A percentile compares a stretch with the other conserved stretches of the same genome.
Conservation (phyloP, 35 echinoderm and acorn worm genomes). For the Acanthaster planci region DNA sequence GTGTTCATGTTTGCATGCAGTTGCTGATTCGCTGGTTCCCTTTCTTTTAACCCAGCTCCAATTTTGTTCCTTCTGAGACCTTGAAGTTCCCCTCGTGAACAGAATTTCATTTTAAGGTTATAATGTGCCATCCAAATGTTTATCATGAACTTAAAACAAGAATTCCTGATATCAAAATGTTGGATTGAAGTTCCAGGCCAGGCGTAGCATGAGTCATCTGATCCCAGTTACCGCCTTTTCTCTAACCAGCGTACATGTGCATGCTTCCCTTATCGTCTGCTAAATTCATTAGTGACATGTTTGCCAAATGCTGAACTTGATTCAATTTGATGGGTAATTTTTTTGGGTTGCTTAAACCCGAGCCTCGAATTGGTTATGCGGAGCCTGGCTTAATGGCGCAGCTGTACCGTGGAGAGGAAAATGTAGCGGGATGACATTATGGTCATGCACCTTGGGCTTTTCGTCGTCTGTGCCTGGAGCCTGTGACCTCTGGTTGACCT, state of each 20-base stretch:
- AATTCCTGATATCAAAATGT: too few relatives aligned
- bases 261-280: background rate
- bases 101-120: too few relatives aligned
- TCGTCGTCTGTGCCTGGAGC: slow-evolving; percentile 3
- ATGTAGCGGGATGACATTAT: background rate
- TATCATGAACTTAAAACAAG: too few relatives aligned
- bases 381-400: background rate
- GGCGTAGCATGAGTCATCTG: too few relatives aligned
- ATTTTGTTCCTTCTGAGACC: too few relatives aligned
- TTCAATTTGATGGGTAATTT: slow-evolving; percentile 4
- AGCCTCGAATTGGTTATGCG: background rate
- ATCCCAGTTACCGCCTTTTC: background rate
- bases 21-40: too few relatives aligned
- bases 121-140: too few relatives aligned
- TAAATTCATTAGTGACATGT: slow-evolving; percentile 12
- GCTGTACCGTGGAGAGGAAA: background rate
- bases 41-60: too few relatives aligned
- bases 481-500: slow-evolving; percentile 7
- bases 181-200: too few relatives aligned
- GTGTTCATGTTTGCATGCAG: too few relatives aligned
- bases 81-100: too few relatives aligned
- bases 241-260: background rate
- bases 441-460: background rate
- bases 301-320: slow-evolving; percentile 29
- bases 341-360: background rate